Conservation (phyloP, 1,140 invertebrate species). For the Lepidotrigona ventralis region DNA sequence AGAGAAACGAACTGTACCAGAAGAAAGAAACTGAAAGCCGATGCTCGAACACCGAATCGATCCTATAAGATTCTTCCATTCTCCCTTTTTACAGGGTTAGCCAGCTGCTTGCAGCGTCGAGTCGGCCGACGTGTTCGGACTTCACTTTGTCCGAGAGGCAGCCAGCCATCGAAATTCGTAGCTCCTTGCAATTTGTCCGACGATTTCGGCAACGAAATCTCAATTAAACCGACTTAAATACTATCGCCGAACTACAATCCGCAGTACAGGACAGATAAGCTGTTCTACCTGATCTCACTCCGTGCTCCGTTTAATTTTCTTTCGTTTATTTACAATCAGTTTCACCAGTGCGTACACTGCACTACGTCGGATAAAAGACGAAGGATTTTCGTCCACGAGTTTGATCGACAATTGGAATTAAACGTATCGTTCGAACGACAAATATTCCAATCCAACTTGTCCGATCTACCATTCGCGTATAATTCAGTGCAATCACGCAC, state of each 20-base stretch:
- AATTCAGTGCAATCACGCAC: too few species aligned
- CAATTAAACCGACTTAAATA: conserved; percentile 43
- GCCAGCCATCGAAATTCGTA: conserved; percentile 26
- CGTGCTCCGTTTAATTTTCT: neutral
- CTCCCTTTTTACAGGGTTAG: conserved; percentile 55
- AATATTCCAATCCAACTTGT: too few species aligned
- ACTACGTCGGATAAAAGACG: neutral
- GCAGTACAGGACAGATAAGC: neutral
- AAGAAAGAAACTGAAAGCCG: conserved; percentile 57
- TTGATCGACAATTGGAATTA: too few species aligned
- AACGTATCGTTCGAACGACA: too few species aligned
- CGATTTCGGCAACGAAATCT: conserved; percentile 48
- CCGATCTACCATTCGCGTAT: too few species aligned
- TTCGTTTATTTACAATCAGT: neutral
- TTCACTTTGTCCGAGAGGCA: conserved; percentile 32
- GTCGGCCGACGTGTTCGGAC: conserved; percentile 56
- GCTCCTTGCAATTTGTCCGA: conserved; percentile 36
- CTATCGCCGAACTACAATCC: neutral
- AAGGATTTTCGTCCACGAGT: neutral
- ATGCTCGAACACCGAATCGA: conserved; percentile 64
- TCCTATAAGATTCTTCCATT: conserved; percentile 58
- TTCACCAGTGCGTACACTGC: neutral
- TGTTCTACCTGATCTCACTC: neutral
- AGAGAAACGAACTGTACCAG: conserved; percentile 1
- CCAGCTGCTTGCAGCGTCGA: conserved; percentile 36